Evolutionary conservation across 1,140 invertebrate genomes (phyloP), one percentile per base, ranked within the genome.

Genomic region (Copidosoma floridanum): DNA sequence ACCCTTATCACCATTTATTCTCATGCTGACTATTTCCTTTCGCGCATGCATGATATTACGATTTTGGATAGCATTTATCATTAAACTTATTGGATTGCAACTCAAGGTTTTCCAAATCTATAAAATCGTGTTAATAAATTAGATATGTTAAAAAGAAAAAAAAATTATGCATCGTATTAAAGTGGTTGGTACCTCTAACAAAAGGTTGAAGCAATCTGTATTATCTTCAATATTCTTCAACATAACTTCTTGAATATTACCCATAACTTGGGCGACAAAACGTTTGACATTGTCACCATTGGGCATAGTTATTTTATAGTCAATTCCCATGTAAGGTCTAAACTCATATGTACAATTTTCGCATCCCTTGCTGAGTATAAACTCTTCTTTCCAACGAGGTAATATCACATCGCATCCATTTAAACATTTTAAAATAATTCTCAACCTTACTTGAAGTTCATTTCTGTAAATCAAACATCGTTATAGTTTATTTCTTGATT

Each of bases 191-290:
- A 54, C 53, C 41, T 29, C 2, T 44, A 89, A 82, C 20, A 93
- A 72, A 58, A 76, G 73, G 59, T 82, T 80, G 24, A 92, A 80
- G 58, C 88, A 86, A 68, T 89, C 89, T 0, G 87, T 92, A 72
- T 94, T 89, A 72, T 92, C 89, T 72, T 89, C 86, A 54, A 79
- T 78, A 41, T 81, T 75, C 32, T 81, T 71, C 16, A 88, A 71
- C 58, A 91, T 79, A 63, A 82, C 81, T 38, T 78, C 74, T 63
- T 88, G 83, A 3, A 90, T 68, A 44, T 71, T 65, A 12, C 79
- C 75, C 53, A 89, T 79, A 4, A 81, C 68, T 38, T 83, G 74
- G 2, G 79, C 78, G 1, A 91, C 68, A 35, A 75, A 71, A 57
- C 81, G 73, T 52, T 88, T 80, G 2, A 89, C 80, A 72, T 89